Evolutionary conservation across 2,797 vertebrate genomes (phyloP), one percentile per base, ranked within the genome.

Genomic region (Pogonophryne albipinna): DNA sequence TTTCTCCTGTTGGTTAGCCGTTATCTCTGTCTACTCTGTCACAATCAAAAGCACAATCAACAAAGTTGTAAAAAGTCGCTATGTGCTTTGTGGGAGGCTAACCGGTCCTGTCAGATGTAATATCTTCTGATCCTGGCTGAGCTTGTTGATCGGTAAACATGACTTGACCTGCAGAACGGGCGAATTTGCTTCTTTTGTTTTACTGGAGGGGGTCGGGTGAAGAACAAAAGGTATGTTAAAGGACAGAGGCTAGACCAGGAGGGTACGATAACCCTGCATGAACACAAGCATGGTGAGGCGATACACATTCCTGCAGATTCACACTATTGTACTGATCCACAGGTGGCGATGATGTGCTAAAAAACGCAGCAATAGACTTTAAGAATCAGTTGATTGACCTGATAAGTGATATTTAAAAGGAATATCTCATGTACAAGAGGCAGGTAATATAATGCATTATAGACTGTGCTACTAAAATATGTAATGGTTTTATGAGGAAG

Each of bases 71-170:
- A 51, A 34, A 15, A 19, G 0, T 13, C 2, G 7, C 58, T 8
- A 47, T 17, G 64, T 9, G 66, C 60, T 71, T 66, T 44, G 68
- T 56, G 44, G 45, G 52, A 57, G 13, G 71, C 45, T 71, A 61
- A 51, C 71, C 2, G 12, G 49, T 17, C 53, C 66, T 47, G 59
- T 78, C 71, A 58, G 19, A 68, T 13, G 27, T 42, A 61, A 44
- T 71, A 46, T 67, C 55, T 68, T 76, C 53, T 49, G 41, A 73
- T 59, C 15, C 55, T 61, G 4, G 50, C 56, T 27, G 56, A 57
- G 70, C 27, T n/a, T 65, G 66, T 65, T 58, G 83, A 82, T n/a
- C 60, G 59, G n/a, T 74, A 78, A 84, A 82, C 44, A 77, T 52
- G 56, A 74, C 62, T 56, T 64, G 34, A 51, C 15, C 66, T 64